A percentile compares a stretch with the other conserved stretches of the same genome.
Conservation (phyloP, 2,113 vertebrate species). For the Forbesichthys papilliferus region DNA sequence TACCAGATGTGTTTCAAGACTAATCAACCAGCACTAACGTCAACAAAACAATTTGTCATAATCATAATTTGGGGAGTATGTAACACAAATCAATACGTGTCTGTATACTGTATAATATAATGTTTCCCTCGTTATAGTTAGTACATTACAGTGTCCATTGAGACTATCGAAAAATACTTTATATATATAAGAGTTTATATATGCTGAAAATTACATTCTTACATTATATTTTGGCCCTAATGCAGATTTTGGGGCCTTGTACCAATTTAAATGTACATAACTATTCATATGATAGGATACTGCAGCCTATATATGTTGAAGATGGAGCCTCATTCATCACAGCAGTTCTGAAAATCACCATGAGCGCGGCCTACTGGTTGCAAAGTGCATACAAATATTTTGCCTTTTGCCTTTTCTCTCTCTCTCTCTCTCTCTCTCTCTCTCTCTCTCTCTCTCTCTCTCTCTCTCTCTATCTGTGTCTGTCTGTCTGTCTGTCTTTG, state of each 20-base stretch:
- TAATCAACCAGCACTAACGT: background rate
- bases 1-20: background rate
- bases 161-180: background rate
- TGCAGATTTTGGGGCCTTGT: background rate
- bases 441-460: slow-evolving; percentile 38
- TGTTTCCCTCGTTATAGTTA: background rate
- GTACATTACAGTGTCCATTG: background rate
- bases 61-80: background rate
- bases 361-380: too few relatives aligned
- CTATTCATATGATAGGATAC: background rate
- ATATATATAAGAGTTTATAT: background rate
- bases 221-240: too few relatives aligned
- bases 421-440: slow-evolving; percentile 10
- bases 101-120: too few relatives aligned
- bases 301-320: background rate
- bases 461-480: slow-evolving; percentile 44
- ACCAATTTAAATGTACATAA: background rate
- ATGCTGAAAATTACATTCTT: too few relatives aligned
- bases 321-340: slow-evolving; percentile 1
- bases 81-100: background rate
- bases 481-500: slow-evolving; percentile 48
- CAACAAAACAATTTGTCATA: background rate
- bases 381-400: too few relatives aligned
- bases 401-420: slow-evolving; percentile 47
- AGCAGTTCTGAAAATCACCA: too few relatives aligned